Evolutionary conservation across 2,888 invertebrate genomes (phyloP).

Genomic region (Gonocerus acuteangulatus): DNA sequence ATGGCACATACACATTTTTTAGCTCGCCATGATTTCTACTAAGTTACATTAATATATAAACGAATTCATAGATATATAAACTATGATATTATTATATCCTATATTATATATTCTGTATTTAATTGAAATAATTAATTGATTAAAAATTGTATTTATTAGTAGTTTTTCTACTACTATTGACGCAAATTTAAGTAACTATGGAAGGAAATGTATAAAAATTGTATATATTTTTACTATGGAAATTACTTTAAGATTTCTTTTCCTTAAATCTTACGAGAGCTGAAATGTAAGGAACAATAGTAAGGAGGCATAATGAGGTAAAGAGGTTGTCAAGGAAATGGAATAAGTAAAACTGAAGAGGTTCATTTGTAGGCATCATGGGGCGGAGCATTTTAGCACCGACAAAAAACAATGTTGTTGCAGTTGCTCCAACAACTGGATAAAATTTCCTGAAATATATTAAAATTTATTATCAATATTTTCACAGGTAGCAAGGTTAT

Average conservation of each 20-base stretch:
- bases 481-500: background rate
- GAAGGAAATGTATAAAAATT: too few species aligned
- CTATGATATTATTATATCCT: too few species aligned
- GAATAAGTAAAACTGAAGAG: slow-evolving; percentile 38
- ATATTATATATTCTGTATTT: too few species aligned
- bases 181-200: too few species aligned
- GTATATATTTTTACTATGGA: too few species aligned
- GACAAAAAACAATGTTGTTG: slow-evolving; percentile 36
- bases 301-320: slow-evolving; percentile 29
- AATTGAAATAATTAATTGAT: too few species aligned
- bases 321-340: slow-evolving; percentile 36
- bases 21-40: too few species aligned
- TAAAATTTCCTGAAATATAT: slow-evolving; percentile 33
- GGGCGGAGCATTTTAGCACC: slow-evolving; percentile 38
- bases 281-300: slow-evolving; percentile 31
- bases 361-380: slow-evolving; percentile 39
- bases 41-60: too few species aligned
- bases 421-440: slow-evolving; percentile 35
- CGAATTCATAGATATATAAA: too few species aligned
- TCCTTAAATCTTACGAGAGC: slow-evolving; percentile 30
- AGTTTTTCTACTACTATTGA: too few species aligned
- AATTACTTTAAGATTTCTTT: slow-evolving; percentile 15
- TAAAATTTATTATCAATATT: background rate
- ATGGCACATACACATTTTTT: too few species aligned
- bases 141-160: too few species aligned